phyloP scores from a whole-genome alignment of 2,113 vertebrate genomes.

The Corynorhinus townsendii region DNA sequence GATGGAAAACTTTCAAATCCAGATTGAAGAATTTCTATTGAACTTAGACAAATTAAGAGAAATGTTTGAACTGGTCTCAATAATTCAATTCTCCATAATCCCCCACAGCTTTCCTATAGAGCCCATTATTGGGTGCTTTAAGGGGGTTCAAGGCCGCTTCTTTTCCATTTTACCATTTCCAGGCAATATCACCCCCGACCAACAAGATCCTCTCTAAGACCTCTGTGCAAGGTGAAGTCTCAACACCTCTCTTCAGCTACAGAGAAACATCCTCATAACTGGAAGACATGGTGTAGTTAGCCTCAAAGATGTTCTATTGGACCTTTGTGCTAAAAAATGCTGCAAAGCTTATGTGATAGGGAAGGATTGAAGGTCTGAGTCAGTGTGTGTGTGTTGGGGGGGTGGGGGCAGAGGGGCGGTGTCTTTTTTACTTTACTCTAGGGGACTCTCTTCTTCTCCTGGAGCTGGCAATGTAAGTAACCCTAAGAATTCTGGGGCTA shows the following conservation, averaged over 20 bases:
- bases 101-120: not conserved
- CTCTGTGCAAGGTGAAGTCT: not conserved
- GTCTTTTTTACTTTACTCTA: not conserved
- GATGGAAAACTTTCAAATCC: not conserved
- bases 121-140: not conserved
- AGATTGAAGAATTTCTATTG: not conserved
- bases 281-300: not conserved
- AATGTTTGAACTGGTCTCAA: not conserved
- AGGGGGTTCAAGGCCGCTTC: not conserved
- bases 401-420: no score
- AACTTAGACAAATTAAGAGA: not conserved
- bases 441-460: not conserved
- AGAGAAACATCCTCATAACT: not conserved
- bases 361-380: not conserved
- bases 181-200: not conserved
- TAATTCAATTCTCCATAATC: not conserved
- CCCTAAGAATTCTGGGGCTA: not conserved
- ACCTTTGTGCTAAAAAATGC: not conserved
- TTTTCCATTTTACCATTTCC: not conserved
- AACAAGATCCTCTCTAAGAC: not conserved
- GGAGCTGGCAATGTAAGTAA: not conserved
- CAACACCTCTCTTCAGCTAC: not conserved
- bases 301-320: not conserved
- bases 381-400: not conserved
- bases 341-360: not conserved